Conservation (phyloP, 2,113 vertebrate species). For the Leucosticte australis region DNA sequence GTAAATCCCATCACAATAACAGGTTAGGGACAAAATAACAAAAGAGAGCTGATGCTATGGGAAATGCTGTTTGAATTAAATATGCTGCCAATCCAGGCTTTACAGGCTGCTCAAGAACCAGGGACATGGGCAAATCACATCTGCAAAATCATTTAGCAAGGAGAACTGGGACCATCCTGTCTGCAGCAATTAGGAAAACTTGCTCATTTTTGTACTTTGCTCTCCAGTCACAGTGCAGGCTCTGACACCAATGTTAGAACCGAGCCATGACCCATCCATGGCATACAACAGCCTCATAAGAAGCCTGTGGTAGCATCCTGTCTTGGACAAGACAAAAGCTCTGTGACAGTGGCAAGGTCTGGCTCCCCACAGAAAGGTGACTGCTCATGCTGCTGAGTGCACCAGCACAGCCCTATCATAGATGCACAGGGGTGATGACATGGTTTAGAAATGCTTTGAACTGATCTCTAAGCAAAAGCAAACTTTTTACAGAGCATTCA, state of each 20-base stretch:
- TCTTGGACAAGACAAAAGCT: neutral
- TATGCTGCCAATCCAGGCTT: neutral
- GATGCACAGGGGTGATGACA: rapidly evolving
- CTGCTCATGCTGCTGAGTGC: neutral
- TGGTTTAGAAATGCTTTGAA: conserved; percentile 45
- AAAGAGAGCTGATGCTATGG: neutral
- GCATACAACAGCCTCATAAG: rapidly evolving
- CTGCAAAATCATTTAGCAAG: neutral
- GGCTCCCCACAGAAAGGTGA: neutral
- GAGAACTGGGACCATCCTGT: neutral
- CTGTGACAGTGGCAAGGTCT: neutral
- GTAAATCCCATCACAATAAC: neutral
- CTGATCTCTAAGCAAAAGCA: neutral
- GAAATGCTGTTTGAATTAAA: neutral
- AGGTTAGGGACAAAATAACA: neutral
- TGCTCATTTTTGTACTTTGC: neutral
- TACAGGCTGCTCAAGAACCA: neutral
- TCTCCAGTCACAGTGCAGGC: neutral
- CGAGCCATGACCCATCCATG: neutral
- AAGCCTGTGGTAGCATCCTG: neutral
- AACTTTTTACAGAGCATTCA: neutral
- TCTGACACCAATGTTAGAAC: neutral
- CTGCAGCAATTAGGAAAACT: neutral
- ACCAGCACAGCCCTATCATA: neutral
- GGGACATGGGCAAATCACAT: neutral